These are phyloP conservation scores for Pachymerium ferrugineum DNA, from an alignment of 2,888 invertebrate genomes.

Conservation along the genomic window DNA sequence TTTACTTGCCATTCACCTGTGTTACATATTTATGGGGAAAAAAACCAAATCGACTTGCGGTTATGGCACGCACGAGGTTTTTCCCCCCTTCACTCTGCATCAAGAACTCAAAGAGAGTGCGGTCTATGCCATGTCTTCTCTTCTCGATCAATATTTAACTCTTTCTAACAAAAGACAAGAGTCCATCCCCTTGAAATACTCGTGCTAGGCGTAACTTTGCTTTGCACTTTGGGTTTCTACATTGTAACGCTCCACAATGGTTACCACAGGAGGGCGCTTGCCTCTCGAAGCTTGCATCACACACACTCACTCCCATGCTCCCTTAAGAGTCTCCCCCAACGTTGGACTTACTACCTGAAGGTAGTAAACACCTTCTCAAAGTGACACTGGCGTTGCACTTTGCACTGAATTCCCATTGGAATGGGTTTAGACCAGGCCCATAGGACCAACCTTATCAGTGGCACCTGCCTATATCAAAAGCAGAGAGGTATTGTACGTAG, in stretches of 20 bases:
- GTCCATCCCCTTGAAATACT: constrained; percentile 1
- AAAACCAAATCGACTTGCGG: constrained; percentile 14
- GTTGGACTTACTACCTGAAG: not conserved
- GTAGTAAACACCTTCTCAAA: constrained; percentile 25
- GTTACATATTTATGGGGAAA: not conserved
- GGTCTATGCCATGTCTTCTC: constrained; percentile 11
- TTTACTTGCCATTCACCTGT: not conserved
- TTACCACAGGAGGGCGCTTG: not conserved
- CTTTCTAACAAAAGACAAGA: not conserved
- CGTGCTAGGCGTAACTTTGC: not conserved
- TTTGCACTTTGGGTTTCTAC: constrained; percentile 2
- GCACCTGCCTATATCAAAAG: constrained; percentile 12
- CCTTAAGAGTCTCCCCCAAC: constrained; percentile 3
- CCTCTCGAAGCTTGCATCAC: not conserved
- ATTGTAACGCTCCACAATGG: not conserved
- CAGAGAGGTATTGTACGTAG: not conserved
- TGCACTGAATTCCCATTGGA: constrained; percentile 14
- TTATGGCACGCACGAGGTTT: constrained; percentile 2
- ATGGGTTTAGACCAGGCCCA: not conserved
- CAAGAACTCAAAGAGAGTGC: not conserved
- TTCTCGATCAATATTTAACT: constrained; percentile 23
- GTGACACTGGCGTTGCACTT: constrained; percentile 17
- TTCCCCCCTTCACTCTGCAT: not conserved
- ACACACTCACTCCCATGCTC: constrained; percentile 10
- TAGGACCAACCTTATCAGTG: constrained; percentile 11